phyloP scores from a whole-genome alignment of 64 coral and sea anemone genomes.

The Exaiptasia diaphana region DNA sequence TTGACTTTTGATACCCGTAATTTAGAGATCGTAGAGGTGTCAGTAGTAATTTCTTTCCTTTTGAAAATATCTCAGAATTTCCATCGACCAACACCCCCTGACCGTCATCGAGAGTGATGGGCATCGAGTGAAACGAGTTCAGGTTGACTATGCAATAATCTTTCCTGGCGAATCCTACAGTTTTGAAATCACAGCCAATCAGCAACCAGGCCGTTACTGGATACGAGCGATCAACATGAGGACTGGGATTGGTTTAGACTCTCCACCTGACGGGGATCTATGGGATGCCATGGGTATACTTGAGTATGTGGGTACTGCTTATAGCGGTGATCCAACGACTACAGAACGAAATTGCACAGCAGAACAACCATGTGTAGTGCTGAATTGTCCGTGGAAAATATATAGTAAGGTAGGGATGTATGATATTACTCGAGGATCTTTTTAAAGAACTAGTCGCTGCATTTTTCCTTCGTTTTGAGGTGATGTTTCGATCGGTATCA shows the following conservation, averaged over 20 bases:
- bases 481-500: background rate
- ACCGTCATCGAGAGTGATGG: slow-evolving; percentile 62
- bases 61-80: slow-evolving; percentile 8
- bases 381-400: slow-evolving; percentile 59
- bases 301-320: background rate
- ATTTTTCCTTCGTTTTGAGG: background rate
- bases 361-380: slow-evolving; percentile 18
- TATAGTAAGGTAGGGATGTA: slow-evolving; percentile 1
- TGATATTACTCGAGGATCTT: too few species aligned
- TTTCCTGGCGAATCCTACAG: slow-evolving; percentile 64
- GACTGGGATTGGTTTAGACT: background rate
- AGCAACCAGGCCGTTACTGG: background rate
- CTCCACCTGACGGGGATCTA: slow-evolving; percentile 14
- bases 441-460: too few species aligned
- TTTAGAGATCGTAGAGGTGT: too few species aligned
- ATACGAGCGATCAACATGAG: slow-evolving; percentile 44
- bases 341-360: background rate
- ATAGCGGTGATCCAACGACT: slow-evolving; percentile 1
- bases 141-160: slow-evolving; percentile 56
- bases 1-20: too few species aligned
- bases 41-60: background rate
- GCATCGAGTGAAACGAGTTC: slow-evolving; percentile 20
- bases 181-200: slow-evolving; percentile 52
- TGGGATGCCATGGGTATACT: slow-evolving; percentile 52
- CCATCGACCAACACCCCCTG: slow-evolving; percentile 52